Evolutionary conservation across 2,113 vertebrate genomes (phyloP).

Genomic region (Tragelaphus imberbis): DNA sequence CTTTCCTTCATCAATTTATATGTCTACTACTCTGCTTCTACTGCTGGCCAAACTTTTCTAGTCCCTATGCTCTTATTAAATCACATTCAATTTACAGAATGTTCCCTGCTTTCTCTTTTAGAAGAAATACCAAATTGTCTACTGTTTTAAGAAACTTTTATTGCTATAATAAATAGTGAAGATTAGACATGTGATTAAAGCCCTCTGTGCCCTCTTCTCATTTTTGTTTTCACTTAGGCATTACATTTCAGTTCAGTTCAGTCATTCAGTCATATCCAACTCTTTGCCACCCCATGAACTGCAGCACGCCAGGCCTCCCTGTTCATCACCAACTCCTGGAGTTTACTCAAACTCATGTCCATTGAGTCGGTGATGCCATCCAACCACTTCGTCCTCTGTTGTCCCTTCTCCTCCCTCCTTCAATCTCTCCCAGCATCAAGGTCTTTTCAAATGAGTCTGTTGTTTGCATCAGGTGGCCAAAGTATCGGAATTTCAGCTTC

Average conservation of each 20-base stretch:
- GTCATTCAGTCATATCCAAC: rapidly evolving
- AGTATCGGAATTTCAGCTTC: not conserved
- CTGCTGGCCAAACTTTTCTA: not conserved
- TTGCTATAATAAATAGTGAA: not conserved
- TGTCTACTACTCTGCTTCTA: too few relatives aligned
- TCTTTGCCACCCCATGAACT: rapidly evolving
- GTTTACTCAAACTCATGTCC: not conserved
- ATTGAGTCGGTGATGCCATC: not conserved
- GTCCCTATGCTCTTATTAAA: not conserved
- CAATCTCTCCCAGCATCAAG: not conserved
- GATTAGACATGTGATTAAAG: not conserved
- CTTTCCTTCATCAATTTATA: too few relatives aligned
- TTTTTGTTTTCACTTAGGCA: not conserved
- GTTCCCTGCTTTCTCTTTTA: not conserved
- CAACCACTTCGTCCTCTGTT: not conserved
- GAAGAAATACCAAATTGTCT: not conserved
- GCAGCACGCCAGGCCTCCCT: not conserved
- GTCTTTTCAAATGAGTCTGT: not conserved
- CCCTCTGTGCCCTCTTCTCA: not conserved
- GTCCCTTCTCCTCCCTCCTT: not conserved
- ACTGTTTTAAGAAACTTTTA: not conserved
- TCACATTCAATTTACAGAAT: not conserved
- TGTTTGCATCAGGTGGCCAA: not conserved
- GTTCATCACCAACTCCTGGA: not conserved
- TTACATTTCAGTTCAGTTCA: not conserved